Evolutionary conservation across 2,113 vertebrate species (phyloP).

Genomic region (Macaca mulatta): DNA sequence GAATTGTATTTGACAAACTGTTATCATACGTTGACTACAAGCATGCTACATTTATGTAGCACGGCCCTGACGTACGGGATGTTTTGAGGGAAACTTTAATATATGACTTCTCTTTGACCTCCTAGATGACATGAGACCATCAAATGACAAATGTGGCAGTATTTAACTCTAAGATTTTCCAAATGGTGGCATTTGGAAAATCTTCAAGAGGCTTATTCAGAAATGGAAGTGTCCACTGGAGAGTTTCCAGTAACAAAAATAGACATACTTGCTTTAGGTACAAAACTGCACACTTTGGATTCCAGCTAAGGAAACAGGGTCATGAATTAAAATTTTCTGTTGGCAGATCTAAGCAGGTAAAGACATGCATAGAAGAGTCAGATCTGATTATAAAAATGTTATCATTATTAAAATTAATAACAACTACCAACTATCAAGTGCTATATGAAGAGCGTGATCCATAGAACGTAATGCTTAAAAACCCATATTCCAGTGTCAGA

Average conservation of each 20-base stretch:
- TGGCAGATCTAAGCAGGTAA: neutral
- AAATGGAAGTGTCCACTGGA: slow-evolving; percentile 59
- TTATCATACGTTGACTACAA: slow-evolving; percentile 68
- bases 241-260: slow-evolving; percentile 45
- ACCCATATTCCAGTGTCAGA: neutral
- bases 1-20: slow-evolving; percentile 79
- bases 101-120: slow-evolving; percentile 71
- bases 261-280: slow-evolving; percentile 18
- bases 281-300: slow-evolving; percentile 41
- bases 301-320: neutral
- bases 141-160: slow-evolving; percentile 67
- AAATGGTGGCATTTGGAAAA: slow-evolving; percentile 58
- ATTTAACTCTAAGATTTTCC: slow-evolving; percentile 59
- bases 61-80: slow-evolving; percentile 10
- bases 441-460: neutral
- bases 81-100: slow-evolving; percentile 69
- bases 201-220: slow-evolving; percentile 47
- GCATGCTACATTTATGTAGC: slow-evolving; percentile 62
- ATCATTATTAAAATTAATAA: slow-evolving; percentile 38
- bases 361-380: neutral
- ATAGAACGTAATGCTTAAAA: neutral
- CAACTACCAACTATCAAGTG: neutral
- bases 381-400: slow-evolving; percentile 19
- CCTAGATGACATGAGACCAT: slow-evolving; percentile 59
- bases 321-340: slow-evolving; percentile 2